Conservation (phyloP, 2,888 invertebrate species). For the Azorinus chamasolen region DNA sequence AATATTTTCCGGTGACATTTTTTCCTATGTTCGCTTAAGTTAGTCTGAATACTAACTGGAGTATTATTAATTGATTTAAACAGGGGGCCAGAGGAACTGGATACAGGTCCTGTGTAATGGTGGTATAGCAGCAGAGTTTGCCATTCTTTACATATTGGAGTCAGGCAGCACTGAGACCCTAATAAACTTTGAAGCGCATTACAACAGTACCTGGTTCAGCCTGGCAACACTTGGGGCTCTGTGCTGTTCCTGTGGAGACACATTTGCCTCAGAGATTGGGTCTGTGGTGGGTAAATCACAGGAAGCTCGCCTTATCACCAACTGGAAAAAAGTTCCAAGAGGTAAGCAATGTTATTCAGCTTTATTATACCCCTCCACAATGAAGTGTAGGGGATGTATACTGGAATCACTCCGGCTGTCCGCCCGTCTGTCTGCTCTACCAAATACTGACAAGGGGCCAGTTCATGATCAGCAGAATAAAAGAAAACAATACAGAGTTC, state of each 20-base stretch:
- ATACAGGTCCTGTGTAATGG: constrained; percentile 95
- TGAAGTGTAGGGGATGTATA: too few relatives aligned
- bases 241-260: constrained; percentile 95
- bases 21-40: too few relatives aligned
- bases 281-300: constrained; percentile 90
- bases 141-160: constrained; percentile 92
- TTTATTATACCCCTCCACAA: too few relatives aligned
- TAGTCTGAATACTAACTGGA: too few relatives aligned
- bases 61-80: too few relatives aligned
- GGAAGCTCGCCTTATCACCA: constrained; percentile 92
- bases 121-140: constrained; percentile 94
- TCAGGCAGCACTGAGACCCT: constrained; percentile 90
- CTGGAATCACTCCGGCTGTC: too few relatives aligned
- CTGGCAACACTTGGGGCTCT: constrained; percentile 92
- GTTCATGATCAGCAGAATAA: too few relatives aligned
- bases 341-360: too few relatives aligned
- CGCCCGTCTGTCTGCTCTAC: too few relatives aligned
- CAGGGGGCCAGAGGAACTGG: constrained; percentile 95
- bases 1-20: too few relatives aligned
- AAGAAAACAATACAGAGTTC: too few relatives aligned
- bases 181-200: constrained; percentile 92
- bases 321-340: constrained; percentile 91
- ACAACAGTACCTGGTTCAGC: constrained; percentile 92
- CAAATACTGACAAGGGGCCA: too few relatives aligned
- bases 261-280: constrained; percentile 96